Evolutionary conservation across 1,140 invertebrate genomes (phyloP), one percentile per base, ranked within the genome.

Genomic region (Lutraria rhynchaena): DNA sequence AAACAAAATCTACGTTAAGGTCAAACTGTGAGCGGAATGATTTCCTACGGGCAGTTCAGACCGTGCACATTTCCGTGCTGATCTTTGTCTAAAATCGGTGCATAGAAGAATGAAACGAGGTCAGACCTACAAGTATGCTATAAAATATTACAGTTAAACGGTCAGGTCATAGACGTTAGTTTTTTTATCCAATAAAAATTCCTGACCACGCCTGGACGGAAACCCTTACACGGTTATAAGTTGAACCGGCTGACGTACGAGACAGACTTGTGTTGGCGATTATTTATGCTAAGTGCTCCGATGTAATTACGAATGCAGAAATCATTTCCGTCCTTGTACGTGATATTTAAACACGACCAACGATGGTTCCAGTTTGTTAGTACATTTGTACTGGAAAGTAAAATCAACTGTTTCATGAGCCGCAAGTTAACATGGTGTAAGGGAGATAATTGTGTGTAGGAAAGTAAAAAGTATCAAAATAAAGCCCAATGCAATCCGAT

Each of bases 131-230:
- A 67, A 29, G 49, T 49, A 49, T 67, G 31, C 37, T 46, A 41
- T 67, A 51, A 67, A 67, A 67, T 49, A 67, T 46, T 41, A 41
- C 37, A 7, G 37, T 41, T 7, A 41, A 7, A 41, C 22, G 44
- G 9, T 33, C 63, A 49, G 44, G 63, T 67, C 63, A 22, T 29
- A 49, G 63, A 46, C 4, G 49, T 46, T 13, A n/a, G 15, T 67
- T 5, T 67, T 63, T 65, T 67, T 67, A 49, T 49, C 63, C 49
- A 46, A 67, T 67, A 67, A 67, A 67, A 49, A 49, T 67, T 67
- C 41, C 63, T 19, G 41, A 37, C 63, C 27, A 27, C 44, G 63
- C 37, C 63, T 17, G 44, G 15, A 17, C 13, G 15, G 4, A 41
- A 29, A 31, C 31, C 13, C 7, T 27, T 27, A 67, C 49, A 49